A percentile compares a stretch with the other conserved stretches of the same genome.
Evolutionary conservation across 2,113 vertebrate genomes (phyloP).

Genomic region (Genyomyrus donnyi): DNA sequence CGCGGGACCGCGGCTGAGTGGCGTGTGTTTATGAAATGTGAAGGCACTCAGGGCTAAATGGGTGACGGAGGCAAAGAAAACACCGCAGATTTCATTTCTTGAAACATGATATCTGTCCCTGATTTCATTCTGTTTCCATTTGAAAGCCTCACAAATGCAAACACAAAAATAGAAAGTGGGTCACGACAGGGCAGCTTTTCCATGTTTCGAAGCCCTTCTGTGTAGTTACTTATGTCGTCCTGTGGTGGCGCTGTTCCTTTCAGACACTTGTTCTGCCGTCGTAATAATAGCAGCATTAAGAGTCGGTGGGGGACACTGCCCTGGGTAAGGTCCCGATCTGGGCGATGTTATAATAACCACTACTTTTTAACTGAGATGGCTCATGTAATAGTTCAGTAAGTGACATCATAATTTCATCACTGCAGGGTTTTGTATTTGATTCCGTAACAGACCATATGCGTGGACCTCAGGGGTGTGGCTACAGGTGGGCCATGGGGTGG

Average conservation of each 20-base stretch:
- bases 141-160: background rate
- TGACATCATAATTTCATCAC: background rate
- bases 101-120: constrained; percentile 1
- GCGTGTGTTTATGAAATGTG: background rate
- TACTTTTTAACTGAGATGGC: background rate
- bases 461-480: background rate
- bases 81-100: background rate
- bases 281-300: background rate
- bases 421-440: background rate
- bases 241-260: constrained; percentile 18
- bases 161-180: constrained; percentile 6
- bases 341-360: background rate
- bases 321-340: background rate
- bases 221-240: constrained; percentile 23
- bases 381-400: background rate
- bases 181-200: background rate
- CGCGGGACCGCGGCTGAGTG: background rate
- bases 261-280: background rate
- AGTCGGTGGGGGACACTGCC: background rate
- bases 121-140: background rate
- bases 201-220: background rate
- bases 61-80: background rate
- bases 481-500: background rate
- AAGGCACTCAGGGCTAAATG: background rate
- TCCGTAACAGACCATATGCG: background rate